phyloP scores from a whole-genome alignment of 2,797 vertebrate species.

The Sebastiscus albofasciatus region DNA sequence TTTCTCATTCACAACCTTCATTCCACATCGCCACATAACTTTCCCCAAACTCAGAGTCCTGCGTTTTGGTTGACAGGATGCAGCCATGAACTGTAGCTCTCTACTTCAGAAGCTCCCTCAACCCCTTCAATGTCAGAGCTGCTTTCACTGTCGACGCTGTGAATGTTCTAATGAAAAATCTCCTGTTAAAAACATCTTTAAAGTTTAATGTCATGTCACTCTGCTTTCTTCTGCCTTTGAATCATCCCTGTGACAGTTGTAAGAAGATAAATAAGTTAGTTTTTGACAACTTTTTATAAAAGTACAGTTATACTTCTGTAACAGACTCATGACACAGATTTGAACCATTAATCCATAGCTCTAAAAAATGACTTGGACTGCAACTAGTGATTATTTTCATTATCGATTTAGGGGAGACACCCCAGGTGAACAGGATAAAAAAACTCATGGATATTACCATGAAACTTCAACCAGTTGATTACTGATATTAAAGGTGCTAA shows the following conservation, averaged over 20 bases:
- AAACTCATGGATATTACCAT: background rate
- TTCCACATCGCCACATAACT: background rate
- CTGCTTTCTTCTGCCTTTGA: background rate
- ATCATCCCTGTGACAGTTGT: background rate
- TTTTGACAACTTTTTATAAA: background rate
- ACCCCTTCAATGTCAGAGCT: constrained; percentile 25
- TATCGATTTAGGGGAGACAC: background rate
- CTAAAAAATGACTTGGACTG: background rate
- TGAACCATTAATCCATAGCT: background rate
- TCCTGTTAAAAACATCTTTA: constrained; percentile 2
- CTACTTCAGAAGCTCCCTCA: background rate
- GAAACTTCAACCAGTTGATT: no score
- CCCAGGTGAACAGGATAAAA: background rate
- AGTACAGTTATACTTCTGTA: background rate
- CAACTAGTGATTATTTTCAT: background rate
- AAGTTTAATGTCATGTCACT: constrained; percentile 20
- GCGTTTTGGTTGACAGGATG: constrained; percentile 12
- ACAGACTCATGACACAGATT: background rate
- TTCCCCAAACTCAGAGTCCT: background rate
- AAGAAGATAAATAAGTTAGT: background rate
- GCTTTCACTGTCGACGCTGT: background rate
- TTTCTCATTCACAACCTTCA: background rate
- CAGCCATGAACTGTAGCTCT: constrained; percentile 1
- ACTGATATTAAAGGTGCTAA: no score
- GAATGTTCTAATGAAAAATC: constrained; percentile 17